Evolutionary conservation across 2,797 vertebrate genomes (phyloP), one percentile per base, ranked within the genome.

Genomic region (Taenioides sp.): DNA sequence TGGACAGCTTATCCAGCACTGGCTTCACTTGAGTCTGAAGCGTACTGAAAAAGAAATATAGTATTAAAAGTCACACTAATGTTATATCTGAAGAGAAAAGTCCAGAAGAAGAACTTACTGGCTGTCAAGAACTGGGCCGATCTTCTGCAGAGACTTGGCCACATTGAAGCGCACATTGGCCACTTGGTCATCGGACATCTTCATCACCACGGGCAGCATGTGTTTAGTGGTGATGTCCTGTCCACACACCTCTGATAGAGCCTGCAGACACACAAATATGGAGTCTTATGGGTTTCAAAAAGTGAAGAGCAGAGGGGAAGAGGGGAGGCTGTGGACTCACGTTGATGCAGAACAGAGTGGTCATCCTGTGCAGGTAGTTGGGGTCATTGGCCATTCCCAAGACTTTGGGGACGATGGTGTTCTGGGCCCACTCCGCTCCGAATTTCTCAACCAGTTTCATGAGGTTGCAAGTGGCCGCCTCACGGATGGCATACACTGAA

Each of bases 161-260:
- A 97, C 96, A 9, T 97, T 97, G 87, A 97, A 97, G 83, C 96
- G 96, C 16, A 97, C 96, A 11, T 97, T 97, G 69, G 96, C 96
- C 86, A 97, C 96, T 85, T 97, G 96, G 90, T 97, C 96, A 1
- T 94, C 95, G 69, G 96, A 95, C 96, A 97, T 97, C 89, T 96
- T 96, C 69, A 97, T 84, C 59, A 97, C 95, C 25, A 96, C 94
- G 2, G 96, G 96, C 22, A 97, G 88, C 96, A 97, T 97, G 87
- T 96, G 95, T 84, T 96, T 97, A 22, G 96, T 96, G 81, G 96
- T 97, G 86, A 97, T 96, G 6, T 97, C 96, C 88, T 95, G 92
- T 16, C 96, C 96, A 61, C 96, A 97, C 3, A 93, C 93, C 88
- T 96, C 95, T 65, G 95, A 96, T 75, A 97, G 75, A 23, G 94